Conservation (phyloP, 2,888 invertebrate species). For the Drosophila mayaguana region DNA sequence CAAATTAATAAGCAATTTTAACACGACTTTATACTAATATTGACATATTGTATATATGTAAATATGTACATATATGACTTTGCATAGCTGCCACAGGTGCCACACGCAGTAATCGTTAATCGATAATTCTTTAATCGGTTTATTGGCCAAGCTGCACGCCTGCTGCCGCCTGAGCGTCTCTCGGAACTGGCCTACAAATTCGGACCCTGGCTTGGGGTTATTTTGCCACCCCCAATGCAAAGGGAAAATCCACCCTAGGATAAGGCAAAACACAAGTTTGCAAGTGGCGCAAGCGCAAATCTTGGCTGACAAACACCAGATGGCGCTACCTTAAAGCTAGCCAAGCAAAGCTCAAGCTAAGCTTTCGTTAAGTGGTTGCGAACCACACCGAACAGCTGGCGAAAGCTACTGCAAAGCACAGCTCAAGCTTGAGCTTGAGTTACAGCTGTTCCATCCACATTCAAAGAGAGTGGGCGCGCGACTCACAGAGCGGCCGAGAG, state of each 20-base stretch:
- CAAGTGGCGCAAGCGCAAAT: slow-evolving; percentile 34
- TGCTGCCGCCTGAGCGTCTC: slow-evolving; percentile 3
- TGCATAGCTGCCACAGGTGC: slow-evolving; percentile 6
- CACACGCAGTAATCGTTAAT: slow-evolving; percentile 19
- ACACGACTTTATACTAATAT: neutral
- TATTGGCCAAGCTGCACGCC: slow-evolving; percentile 1
- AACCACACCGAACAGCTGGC: slow-evolving; percentile 6
- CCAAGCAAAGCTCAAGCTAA: slow-evolving; percentile 15
- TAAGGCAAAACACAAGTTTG: neutral
- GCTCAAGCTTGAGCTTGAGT: slow-evolving; percentile 26
- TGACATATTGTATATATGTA: slow-evolving; percentile 4
- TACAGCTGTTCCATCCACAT: slow-evolving; percentile 33
- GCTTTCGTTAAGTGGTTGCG: slow-evolving; percentile 4
- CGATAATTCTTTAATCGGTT: slow-evolving; percentile 22
- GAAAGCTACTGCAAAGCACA: slow-evolving; percentile 17
- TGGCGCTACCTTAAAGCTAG: slow-evolving; percentile 16
- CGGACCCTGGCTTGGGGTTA: slow-evolving; percentile 2
- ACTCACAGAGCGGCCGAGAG: neutral
- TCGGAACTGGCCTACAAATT: slow-evolving; percentile 21
- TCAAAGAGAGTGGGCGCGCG: slow-evolving; percentile 8
- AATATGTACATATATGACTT: neutral
- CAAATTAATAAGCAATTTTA: slow-evolving; percentile 2
- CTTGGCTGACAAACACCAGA: slow-evolving; percentile 12
- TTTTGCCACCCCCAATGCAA: neutral
- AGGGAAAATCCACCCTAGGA: slow-evolving; percentile 7